Conservation (phyloP, 2,888 invertebrate species). For the Quadroppia sp. region DNA sequence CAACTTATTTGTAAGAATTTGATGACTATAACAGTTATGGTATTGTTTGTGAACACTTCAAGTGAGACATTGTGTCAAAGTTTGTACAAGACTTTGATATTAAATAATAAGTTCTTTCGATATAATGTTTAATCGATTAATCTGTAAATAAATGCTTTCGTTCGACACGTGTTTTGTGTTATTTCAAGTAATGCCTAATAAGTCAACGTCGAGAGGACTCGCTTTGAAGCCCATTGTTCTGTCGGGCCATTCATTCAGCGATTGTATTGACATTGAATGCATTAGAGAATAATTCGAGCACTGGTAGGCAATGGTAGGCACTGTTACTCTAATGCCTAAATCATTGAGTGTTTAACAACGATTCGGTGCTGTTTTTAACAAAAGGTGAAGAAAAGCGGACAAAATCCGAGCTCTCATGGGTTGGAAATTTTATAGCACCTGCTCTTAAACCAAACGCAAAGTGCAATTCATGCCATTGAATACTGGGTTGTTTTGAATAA, state of each 20-base stretch:
- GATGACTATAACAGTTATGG: too few relatives aligned
- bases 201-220: background rate
- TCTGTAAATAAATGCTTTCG: background rate
- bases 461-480: background rate
- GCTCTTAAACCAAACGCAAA: constrained; percentile 13
- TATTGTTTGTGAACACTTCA: too few relatives aligned
- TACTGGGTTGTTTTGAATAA: background rate
- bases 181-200: constrained; percentile 17
- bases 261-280: background rate
- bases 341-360: constrained; percentile 13
- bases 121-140: background rate
- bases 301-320: background rate
- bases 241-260: background rate
- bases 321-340: constrained; percentile 14
- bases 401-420: background rate
- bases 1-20: too few relatives aligned
- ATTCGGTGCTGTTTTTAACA: constrained; percentile 1
- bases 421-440: constrained; percentile 34
- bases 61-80: too few relatives aligned
- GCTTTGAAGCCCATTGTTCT: background rate
- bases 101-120: too few relatives aligned
- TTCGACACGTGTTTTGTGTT: constrained; percentile 30
- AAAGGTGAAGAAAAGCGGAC: constrained; percentile 13
- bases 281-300: constrained; percentile 15
- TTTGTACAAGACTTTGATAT: too few relatives aligned